Base-by-base conservation (phyloP, 2,888 invertebrate species). In the Ichneumon xanthorius region DNA sequence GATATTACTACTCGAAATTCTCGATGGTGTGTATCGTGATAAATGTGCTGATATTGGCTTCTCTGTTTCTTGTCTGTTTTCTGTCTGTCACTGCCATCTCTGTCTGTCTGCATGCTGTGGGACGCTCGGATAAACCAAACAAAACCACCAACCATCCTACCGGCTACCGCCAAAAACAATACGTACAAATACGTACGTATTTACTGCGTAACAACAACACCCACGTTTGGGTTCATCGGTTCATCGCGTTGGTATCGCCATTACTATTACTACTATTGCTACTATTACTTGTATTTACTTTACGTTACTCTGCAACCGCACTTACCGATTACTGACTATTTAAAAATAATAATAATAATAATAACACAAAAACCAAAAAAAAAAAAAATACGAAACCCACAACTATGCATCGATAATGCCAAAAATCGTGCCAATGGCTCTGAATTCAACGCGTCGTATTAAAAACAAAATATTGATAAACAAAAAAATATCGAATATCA, bases 61-160 rank as follows among this genome's bases (percentile, higher is more conserved):
- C 94, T 95, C 94, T 95, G 95, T 95, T 95, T 95, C 94, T 94
- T 94, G 93, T 94, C 92, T 94, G 93, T 94, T 93, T 85, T 94
- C 94, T 94, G 93, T 94, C 94, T 94, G 94, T 95, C 94, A 95
- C 94, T 95, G 93, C 94, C 94, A 94, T 95, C 94, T 95, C 94
- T 94, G 93, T 94, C 94, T 94, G 94, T 94, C 94, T 95, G 95
- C 95, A 95, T 95, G 95, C 95, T 94, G 93, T 92, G 92, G 95
- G 95, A 94, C 94, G 94, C 91, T 93, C 91, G 92, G 93, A 93
- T 90, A 91, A 90, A 82, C 50, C 72, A 71, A 77, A 77, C 77
- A 71, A 79, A 77, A 77, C 80, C 63, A 87, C 87, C 85, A 88
- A 88, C 88, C 89, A 80, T 86, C 88, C 89, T 89, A 90, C 86